Base-by-base conservation (phyloP, 1,140 invertebrate species). In the Colletes latitarsis region DNA sequence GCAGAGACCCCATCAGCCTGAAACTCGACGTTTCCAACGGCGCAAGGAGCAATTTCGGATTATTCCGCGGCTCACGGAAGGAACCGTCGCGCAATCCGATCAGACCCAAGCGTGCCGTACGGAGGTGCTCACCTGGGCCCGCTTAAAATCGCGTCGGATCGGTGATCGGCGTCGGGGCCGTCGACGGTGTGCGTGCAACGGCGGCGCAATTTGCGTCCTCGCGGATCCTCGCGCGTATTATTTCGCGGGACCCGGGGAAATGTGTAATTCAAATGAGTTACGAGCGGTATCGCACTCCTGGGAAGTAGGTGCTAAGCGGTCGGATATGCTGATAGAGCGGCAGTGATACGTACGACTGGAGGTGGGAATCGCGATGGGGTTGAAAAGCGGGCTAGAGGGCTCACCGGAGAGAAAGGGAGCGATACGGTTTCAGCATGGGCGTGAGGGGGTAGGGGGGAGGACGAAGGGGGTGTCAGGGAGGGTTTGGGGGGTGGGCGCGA, bases 261-360 rank as follows among this genome's bases (percentile, higher is more conserved):
- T 91, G 91, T 92, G 91, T 93, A 93, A 93, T 93, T 93, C 92
- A 91, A 93, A 93, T 92, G 92, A 93, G 91, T 92, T 91, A 92
- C 91, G 90, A 89, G 86, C 88, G 77, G 84, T 93, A 93, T 93
- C 91, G 90, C 92, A 92, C 92, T 93, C 92, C 83, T 91, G 92
- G 92, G 92, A 93, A 92, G 92, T 92, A 92, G 92, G 92, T 92
- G 92, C 92, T 93, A 93, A 93, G 92, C 92, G 92, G 86, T 91
- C 90, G 91, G 90, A 92, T 93, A 93, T 93, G 92, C 92, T 93
- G 92, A 93, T 93, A 90, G 92, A 90, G 89, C 85, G 82, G 83
- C 84, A 87, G 88, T 90, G 90, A 90, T 91, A 91, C 88, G 85
- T 90, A 86, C 89, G 86, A 87, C 89, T 83, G 79, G 77, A 81